These are phyloP conservation scores for Labeo calbasu DNA, from an alignment of 2,797 vertebrate genomes.

Conservation along the genomic window DNA sequence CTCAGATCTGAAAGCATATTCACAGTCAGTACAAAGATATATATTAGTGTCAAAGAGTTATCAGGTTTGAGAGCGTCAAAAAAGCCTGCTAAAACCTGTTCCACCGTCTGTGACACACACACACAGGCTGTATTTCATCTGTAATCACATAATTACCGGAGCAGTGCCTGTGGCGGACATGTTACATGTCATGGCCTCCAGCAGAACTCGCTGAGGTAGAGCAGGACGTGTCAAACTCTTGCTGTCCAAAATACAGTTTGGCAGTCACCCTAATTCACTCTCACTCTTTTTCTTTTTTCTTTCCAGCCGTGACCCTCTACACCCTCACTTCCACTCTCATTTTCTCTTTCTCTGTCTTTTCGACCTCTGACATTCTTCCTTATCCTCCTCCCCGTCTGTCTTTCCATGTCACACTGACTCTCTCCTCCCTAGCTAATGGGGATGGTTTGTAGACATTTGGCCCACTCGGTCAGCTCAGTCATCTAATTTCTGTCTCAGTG, in stretches of 20 bases:
- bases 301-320: slow-evolving; percentile 13
- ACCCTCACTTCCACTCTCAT: slow-evolving; percentile 29
- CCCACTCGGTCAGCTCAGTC: slow-evolving; percentile 68
- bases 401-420: slow-evolving; percentile 44
- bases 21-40: slow-evolving; percentile 20
- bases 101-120: slow-evolving; percentile 11
- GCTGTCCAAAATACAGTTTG: slow-evolving; percentile 34
- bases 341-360: slow-evolving; percentile 20
- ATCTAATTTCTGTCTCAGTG: slow-evolving; percentile 7
- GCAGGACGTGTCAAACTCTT: slow-evolving; percentile 45
- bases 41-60: slow-evolving; percentile 47
- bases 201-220: slow-evolving; percentile 65
- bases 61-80: slow-evolving; percentile 20
- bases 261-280: slow-evolving; percentile 24
- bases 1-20: slow-evolving; percentile 35
- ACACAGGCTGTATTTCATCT: slow-evolving; percentile 59
- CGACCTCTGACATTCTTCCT: neutral
- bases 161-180: slow-evolving; percentile 61
- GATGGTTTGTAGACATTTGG: slow-evolving; percentile 67
- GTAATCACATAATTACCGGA: slow-evolving; percentile 62
- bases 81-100: slow-evolving; percentile 57
- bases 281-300: slow-evolving; percentile 6
- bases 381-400: slow-evolving; percentile 5
- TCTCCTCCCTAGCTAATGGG: slow-evolving; percentile 64
- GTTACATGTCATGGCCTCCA: slow-evolving; percentile 64